Conservation (phyloP, 2,888 invertebrate species). For the Lycocerus yunnanus region DNA sequence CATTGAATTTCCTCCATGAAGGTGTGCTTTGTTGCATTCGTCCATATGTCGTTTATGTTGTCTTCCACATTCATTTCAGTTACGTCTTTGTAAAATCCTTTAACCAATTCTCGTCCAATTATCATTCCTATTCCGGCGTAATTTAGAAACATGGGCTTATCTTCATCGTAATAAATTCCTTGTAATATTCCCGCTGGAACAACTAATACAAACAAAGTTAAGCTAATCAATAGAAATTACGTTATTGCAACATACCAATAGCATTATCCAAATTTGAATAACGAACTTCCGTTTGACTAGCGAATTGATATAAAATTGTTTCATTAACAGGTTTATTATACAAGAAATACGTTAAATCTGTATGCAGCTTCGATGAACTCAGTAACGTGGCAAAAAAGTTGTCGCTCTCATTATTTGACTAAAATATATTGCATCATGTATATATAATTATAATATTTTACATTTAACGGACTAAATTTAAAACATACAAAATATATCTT, state of each 20-base stretch:
- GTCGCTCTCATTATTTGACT: not conserved
- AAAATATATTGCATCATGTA: not conserved
- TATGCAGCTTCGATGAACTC: not conserved
- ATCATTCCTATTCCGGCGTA: conserved; percentile 45
- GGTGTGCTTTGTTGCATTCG: not conserved
- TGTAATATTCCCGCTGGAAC: conserved; percentile 43
- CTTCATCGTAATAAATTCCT: conserved; percentile 35
- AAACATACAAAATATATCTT: conserved; percentile 13
- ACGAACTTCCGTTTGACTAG: not conserved
- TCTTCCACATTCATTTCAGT: not conserved
- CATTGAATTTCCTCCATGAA: not conserved
- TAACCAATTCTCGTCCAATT: conserved; percentile 45
- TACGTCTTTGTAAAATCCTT: not conserved
- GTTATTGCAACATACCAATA: not conserved
- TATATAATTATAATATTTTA: not conserved
- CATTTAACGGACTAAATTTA: not conserved
- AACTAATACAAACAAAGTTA: conserved; percentile 38
- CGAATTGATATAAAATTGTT: not conserved
- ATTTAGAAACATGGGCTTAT: conserved; percentile 43
- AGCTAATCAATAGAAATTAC: not conserved
- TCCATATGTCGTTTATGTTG: not conserved
- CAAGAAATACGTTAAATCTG: not conserved
- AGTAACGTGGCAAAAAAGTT: not conserved
- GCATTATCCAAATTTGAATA: not conserved
- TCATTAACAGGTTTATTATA: not conserved